Evolutionary conservation across 2,113 vertebrate species (phyloP).

Genomic region (Xenus cinereus): DNA sequence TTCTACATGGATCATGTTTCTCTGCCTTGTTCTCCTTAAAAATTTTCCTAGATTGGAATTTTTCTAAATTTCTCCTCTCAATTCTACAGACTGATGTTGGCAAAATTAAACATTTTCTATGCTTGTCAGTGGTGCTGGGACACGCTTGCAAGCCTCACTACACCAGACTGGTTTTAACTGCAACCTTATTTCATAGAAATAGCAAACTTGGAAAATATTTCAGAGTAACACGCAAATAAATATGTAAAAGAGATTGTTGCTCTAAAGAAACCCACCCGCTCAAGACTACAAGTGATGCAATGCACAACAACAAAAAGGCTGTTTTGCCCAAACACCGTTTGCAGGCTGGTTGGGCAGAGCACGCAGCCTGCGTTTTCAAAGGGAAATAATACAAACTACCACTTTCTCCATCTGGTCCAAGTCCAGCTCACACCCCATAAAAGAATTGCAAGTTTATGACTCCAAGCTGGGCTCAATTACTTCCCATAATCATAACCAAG

Average conservation of each 20-base stretch:
- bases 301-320: background rate
- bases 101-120: background rate
- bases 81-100: background rate
- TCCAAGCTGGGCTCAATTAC: slow-evolving; percentile 58
- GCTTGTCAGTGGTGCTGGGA: background rate
- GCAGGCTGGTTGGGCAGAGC: background rate
- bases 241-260: background rate
- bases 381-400: slow-evolving; percentile 13
- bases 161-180: background rate
- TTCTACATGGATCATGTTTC: background rate
- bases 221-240: background rate
- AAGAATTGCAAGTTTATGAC: slow-evolving; percentile 50
- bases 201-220: background rate
- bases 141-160: background rate
- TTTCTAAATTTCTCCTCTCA: background rate
- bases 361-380: background rate
- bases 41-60: background rate
- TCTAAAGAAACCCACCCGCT: background rate
- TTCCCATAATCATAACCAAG: slow-evolving; percentile 59
- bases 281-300: background rate
- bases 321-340: background rate
- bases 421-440: slow-evolving; percentile 58
- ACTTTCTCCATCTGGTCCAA: slow-evolving; percentile 47
- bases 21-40: background rate
- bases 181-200: background rate